phyloP scores from a whole-genome alignment of 2,797 vertebrate genomes.

The Yasuhikotakia modesta region DNA sequence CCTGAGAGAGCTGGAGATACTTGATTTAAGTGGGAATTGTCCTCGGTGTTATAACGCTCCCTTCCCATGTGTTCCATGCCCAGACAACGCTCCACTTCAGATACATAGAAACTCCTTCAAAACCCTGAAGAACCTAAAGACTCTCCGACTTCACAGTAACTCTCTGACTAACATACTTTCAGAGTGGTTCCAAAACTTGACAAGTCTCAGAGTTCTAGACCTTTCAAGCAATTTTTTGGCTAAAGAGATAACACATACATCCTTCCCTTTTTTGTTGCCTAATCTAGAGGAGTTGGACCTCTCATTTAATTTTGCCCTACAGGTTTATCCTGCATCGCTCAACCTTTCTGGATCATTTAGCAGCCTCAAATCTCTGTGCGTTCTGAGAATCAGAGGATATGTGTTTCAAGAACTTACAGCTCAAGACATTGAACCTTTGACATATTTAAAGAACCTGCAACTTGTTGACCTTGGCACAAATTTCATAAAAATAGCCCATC shows the following conservation, averaged over 20 bases:
- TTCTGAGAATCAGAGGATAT: constrained; percentile 83
- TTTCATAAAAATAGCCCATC: constrained; percentile 89
- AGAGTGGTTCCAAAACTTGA: constrained; percentile 81
- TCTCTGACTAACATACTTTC: constrained; percentile 79
- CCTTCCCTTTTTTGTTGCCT: constrained; percentile 79
- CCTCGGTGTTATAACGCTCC: constrained; percentile 92
- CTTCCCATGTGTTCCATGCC: constrained; percentile 86
- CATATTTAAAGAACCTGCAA: constrained; percentile 77
- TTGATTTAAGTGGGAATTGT: constrained; percentile 94
- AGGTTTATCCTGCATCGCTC: constrained; percentile 79
- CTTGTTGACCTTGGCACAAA: constrained; percentile 92
- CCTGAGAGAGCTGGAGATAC: constrained; percentile 82
- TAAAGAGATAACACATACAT: constrained; percentile 76
- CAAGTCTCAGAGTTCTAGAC: constrained; percentile 82
- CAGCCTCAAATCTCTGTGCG: constrained; percentile 77
- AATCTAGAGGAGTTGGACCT: constrained; percentile 86
- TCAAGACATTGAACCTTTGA: constrained; percentile 75
- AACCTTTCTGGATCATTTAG: constrained; percentile 79
- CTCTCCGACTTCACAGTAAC: constrained; percentile 87
- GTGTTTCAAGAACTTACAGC: constrained; percentile 85
- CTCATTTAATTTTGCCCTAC: constrained; percentile 91
- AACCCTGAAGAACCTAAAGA: constrained; percentile 78
- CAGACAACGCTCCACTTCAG: constrained; percentile 71
- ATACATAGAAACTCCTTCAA: constrained; percentile 81
- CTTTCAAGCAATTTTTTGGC: constrained; percentile 91